phyloP scores from a whole-genome alignment of 1,140 invertebrate species.

The Cecropterus lyciades region DNA sequence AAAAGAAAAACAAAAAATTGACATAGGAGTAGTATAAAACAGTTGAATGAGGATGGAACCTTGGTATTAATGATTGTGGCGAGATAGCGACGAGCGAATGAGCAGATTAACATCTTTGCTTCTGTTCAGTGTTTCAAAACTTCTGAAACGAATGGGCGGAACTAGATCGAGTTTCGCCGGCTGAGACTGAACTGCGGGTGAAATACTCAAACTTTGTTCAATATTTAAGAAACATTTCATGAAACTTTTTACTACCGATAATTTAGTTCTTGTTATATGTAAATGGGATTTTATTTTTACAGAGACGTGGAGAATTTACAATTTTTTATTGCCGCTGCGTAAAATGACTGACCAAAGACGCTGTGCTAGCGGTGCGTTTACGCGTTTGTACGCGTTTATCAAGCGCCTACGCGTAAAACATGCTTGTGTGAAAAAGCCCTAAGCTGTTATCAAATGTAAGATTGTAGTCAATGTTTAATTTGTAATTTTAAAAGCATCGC shows the following conservation, averaged over 20 bases:
- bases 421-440: no score
- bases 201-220: not conserved
- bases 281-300: no score
- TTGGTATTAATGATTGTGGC: not conserved
- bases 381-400: no score
- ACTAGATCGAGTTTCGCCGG: not conserved
- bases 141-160: not conserved
- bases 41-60: not conserved
- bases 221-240: not conserved
- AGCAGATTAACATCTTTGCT: constrained; percentile 1
- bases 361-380: no score
- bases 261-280: not conserved
- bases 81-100: not conserved
- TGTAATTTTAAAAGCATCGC: no score
- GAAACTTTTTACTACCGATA: not conserved
- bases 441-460: no score
- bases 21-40: not conserved
- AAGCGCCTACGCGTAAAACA: no score
- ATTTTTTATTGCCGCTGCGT: no score
- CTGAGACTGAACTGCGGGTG: not conserved
- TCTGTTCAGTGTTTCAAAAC: not conserved
- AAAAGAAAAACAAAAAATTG: not conserved
- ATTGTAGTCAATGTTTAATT: no score
- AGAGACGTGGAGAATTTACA: not conserved
- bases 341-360: no score